Conservation (phyloP, 2,888 invertebrate species). For the Drosophila prolongata region DNA sequence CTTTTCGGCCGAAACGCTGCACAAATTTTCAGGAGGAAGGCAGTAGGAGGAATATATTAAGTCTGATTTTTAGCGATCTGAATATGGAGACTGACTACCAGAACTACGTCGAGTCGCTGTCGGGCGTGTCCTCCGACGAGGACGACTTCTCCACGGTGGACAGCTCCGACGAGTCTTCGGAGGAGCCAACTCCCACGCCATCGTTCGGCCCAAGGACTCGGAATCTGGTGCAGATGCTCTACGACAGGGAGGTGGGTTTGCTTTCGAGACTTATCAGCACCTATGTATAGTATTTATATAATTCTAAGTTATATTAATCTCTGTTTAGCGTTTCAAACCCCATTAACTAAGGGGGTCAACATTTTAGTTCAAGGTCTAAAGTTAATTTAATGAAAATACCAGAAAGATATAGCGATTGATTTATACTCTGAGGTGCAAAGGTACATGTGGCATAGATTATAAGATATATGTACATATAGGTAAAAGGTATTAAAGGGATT, state of each 20-base stretch:
- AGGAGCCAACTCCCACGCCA: constrained; percentile 49
- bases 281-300: too few relatives aligned
- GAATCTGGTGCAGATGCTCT: constrained; percentile 77
- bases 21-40: neutral
- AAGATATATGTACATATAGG: neutral
- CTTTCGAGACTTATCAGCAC: too few relatives aligned
- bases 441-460: neutral
- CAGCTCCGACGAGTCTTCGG: constrained; percentile 73
- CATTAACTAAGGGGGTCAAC: neutral
- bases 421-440: neutral
- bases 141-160: constrained; percentile 77
- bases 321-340: neutral
- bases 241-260: constrained; percentile 77
- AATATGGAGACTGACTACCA: constrained; percentile 76
- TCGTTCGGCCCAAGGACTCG: constrained; percentile 44
- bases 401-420: constrained; percentile 5
- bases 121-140: constrained; percentile 74
- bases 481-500: neutral
- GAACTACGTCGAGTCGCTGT: constrained; percentile 71
- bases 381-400: neutral
- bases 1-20: constrained; percentile 19
- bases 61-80: constrained; percentile 55
- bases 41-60: constrained; percentile 40
- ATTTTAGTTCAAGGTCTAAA: constrained; percentile 5
- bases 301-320: neutral